Conservation (phyloP, 2,113 vertebrate genomes). For the Hemiscyllium ocellatum region DNA sequence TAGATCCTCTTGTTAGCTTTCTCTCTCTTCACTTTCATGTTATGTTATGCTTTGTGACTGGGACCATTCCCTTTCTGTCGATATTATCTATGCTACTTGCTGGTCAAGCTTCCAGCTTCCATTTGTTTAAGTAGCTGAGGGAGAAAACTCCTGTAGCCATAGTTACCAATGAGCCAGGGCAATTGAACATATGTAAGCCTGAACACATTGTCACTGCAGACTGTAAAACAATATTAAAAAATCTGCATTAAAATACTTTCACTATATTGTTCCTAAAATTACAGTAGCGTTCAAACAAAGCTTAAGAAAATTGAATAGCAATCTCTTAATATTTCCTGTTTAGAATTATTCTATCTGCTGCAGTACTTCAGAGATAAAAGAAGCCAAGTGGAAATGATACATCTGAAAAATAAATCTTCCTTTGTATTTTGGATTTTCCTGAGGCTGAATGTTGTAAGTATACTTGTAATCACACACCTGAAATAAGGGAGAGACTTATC, state of each 20-base stretch:
- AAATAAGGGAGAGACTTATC: background rate
- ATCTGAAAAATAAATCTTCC: background rate
- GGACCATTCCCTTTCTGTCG: background rate
- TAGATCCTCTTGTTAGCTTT: background rate
- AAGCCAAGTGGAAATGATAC: background rate
- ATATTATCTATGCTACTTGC: background rate
- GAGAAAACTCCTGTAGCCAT: background rate
- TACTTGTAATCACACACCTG: background rate
- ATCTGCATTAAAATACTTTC: background rate
- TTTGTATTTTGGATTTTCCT: background rate
- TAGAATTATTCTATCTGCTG: background rate
- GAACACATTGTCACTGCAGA: background rate
- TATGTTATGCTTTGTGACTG: background rate
- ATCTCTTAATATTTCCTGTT: background rate
- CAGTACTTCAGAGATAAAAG: conserved; percentile 4
- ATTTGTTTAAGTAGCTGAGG: background rate
- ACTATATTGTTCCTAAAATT: background rate
- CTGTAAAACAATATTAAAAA: background rate
- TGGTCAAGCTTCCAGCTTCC: background rate
- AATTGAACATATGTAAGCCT: background rate
- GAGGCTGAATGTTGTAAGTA: background rate
- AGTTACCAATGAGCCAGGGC: background rate
- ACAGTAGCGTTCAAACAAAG: background rate
- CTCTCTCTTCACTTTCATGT: background rate
- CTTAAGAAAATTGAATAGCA: background rate